Base-by-base conservation (phyloP, 2,113 vertebrate species). In the Hepsetus odoe region DNA sequence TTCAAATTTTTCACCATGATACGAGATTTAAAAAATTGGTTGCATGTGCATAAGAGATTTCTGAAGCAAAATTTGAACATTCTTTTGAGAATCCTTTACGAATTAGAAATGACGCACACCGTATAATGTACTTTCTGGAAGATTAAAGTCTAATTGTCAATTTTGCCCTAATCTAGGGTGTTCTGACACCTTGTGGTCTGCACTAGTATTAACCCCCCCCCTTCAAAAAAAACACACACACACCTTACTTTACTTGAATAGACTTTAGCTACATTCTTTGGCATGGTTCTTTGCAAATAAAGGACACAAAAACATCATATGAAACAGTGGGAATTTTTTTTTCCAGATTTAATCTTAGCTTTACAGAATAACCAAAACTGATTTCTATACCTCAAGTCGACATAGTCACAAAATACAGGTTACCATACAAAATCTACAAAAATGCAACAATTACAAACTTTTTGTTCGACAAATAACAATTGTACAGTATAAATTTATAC, bases 361-460 rank as follows among this genome's bases (percentile, higher is more conserved):
- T 89, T 87, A 90, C 85, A 85, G 58, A 69, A 84, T 76, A 84
- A 72, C 80, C 85, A 90, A 88, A 86, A 89, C 80, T 87, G 76
- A 87, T 83, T 87, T 86, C 80, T 85, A 86, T 88, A 84, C 83
- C 89, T 80, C 83, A 88, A 90, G 87, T 89, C 83, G 79, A 87
- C 86, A 86, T 40, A 65, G 81, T 90, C 92, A 92, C 90, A 89
- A 90, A 90, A 90, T 88, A 91, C 91, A 90, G 84, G 79, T 90
- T 88, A 92, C 90, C 86, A 90, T 92, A 93, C 91, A 93, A 93
- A 93, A 91, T 86, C 91, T 92, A 92, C 89, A 91, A 93, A 92
- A 93, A 70, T 88, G 85, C 89, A 93, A 90, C 90, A 90, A 86
- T 87, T 92, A 91, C 91, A 92, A 93, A 92, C 88, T 86, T 88